Evolutionary conservation across 2,113 vertebrate genomes (phyloP).

Genomic region (Hemiscyllium ocellatum): DNA sequence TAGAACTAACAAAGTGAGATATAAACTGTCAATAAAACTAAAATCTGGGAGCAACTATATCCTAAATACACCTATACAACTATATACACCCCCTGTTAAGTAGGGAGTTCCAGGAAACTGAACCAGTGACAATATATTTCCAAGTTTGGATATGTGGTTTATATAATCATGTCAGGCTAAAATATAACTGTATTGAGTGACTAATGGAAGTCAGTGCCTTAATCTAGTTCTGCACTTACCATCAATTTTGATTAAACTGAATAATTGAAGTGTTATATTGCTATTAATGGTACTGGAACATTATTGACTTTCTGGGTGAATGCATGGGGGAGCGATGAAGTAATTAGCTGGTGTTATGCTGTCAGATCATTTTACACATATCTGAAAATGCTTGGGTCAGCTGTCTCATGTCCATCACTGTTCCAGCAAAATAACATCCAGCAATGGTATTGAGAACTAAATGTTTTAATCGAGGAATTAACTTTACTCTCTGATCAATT

Average conservation of each 20-base stretch:
- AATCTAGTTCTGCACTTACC: neutral
- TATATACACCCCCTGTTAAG: neutral
- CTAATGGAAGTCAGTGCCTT: neutral
- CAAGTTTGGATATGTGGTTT: neutral
- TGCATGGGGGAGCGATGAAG: neutral
- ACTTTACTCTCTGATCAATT: slow-evolving; percentile 9
- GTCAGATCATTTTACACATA: neutral
- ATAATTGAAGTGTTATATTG: neutral
- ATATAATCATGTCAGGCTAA: neutral
- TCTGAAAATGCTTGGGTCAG: neutral
- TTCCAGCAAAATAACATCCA: neutral
- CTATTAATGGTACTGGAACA: neutral
- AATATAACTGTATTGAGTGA: neutral
- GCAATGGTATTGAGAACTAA: neutral
- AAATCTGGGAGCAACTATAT: neutral
- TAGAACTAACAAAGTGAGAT: neutral
- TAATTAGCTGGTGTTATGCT: neutral
- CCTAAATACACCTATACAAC: too few relatives aligned
- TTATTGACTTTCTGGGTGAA: neutral
- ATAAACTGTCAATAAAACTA: neutral
- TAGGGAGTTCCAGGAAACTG: neutral
- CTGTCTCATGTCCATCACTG: neutral
- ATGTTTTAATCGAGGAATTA: slow-evolving; percentile 4
- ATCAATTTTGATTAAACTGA: neutral
- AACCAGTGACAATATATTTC: neutral